These are phyloP conservation scores for Atrichornis clamosus DNA, from an alignment of 2,113 vertebrate species.

Conservation along the genomic window DNA sequence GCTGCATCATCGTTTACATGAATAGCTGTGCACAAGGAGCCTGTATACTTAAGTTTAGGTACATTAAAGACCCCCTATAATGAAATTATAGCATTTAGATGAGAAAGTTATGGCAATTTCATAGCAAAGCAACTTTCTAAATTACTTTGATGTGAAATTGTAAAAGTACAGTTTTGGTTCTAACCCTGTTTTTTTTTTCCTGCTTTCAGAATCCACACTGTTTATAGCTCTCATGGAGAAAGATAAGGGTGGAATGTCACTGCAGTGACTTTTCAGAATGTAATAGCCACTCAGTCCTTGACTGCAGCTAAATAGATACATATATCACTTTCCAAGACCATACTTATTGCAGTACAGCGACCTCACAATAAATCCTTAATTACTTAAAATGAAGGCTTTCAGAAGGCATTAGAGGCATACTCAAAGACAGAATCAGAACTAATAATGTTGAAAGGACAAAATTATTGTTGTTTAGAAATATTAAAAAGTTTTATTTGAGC, in stretches of 20 bases:
- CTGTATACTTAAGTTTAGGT: neutral
- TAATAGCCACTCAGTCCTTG: neutral
- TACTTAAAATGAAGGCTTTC: neutral
- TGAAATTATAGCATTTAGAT: neutral
- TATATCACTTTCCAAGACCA: neutral
- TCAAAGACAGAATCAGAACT: neutral
- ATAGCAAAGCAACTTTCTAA: slow-evolving; percentile 1
- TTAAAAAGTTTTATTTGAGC: neutral
- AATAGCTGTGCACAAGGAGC: neutral
- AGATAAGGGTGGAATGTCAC: neutral
- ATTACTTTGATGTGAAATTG: neutral
- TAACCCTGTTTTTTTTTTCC: neutral
- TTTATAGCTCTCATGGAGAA: neutral
- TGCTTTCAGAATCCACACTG: neutral
- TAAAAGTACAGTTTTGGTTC: neutral
- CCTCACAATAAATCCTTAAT: neutral
- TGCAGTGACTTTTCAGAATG: neutral
- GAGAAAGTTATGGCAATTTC: neutral
- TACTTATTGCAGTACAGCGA: neutral
- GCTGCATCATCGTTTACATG: neutral
- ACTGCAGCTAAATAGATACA: neutral
- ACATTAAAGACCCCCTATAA: neutral
- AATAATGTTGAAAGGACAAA: neutral
- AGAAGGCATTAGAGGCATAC: neutral
- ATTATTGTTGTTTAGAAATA: neutral